These are phyloP conservation scores for Hyles vespertilio DNA, from an alignment of 1,140 invertebrate genomes.

Conservation along the genomic window DNA sequence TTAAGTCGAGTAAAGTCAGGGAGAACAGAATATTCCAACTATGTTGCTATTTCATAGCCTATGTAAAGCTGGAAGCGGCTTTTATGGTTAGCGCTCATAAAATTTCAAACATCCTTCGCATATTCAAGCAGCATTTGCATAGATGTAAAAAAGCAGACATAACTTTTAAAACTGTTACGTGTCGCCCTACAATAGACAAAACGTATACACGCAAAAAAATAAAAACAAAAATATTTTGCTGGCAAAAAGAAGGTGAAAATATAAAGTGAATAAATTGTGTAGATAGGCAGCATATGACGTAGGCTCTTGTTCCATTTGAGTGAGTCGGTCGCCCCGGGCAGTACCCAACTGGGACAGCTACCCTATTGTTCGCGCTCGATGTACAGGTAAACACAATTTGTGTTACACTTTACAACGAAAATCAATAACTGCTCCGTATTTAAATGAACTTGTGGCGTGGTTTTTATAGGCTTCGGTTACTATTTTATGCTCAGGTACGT, in stretches of 20 bases:
- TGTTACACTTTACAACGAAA: background rate
- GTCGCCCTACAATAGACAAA: constrained; percentile 1
- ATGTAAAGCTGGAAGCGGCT: too few species aligned
- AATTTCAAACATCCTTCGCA: too few species aligned
- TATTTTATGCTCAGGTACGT: too few species aligned
- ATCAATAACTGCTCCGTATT: too few species aligned
- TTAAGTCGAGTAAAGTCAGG: too few species aligned
- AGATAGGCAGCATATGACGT: constrained; percentile 23
- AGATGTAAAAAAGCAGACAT: constrained; percentile 5
- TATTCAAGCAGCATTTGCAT: background rate
- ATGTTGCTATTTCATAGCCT: too few species aligned
- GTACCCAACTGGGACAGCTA: constrained; percentile 25
- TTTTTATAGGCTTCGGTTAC: too few species aligned
- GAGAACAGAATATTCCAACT: too few species aligned
- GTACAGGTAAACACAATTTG: constrained; percentile 6
- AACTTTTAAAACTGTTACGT: constrained; percentile 8
- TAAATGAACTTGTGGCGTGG: too few species aligned
- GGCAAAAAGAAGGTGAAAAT: constrained; percentile 21
- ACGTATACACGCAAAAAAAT: too few species aligned
- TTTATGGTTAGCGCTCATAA: too few species aligned
- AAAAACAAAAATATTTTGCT: constrained; percentile 2
- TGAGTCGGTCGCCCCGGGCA: constrained; percentile 28
- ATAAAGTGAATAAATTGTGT: constrained; percentile 24
- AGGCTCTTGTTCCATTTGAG: constrained; percentile 52
- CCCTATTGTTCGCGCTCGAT: constrained; percentile 17